Conservation (phyloP, 2,113 vertebrate genomes). For the Hippocampus mohnikei region DNA sequence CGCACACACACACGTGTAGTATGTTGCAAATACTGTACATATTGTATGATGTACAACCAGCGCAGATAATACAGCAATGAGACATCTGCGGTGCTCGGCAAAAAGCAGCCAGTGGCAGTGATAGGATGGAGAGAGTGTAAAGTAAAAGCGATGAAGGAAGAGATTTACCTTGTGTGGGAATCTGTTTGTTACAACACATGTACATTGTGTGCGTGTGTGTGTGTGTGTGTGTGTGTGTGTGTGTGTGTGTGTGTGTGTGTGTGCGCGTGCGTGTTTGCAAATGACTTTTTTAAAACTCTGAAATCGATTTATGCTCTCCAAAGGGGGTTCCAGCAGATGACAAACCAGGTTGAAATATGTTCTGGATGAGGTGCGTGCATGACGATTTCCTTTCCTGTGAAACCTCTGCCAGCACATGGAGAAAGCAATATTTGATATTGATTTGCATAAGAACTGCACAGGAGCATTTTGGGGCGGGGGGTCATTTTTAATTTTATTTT, state of each 20-base stretch:
- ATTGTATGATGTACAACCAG: not conserved
- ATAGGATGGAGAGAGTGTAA: constrained; percentile 1
- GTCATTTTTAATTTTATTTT: too few relatives aligned
- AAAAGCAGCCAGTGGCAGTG: constrained; percentile 22
- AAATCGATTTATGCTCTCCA: constrained; percentile 31
- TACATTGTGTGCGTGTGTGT: constrained; percentile 9
- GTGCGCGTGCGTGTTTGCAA: constrained; percentile 17
- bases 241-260: constrained; percentile 8
- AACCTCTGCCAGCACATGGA: not conserved
- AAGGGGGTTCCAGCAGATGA: constrained; percentile 8
- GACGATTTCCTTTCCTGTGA: not conserved
- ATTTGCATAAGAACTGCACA: constrained; percentile 9
- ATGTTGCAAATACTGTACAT: not conserved
- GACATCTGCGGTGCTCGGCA: constrained; percentile 3
- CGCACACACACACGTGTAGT: not conserved
- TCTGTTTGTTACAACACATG: not conserved
- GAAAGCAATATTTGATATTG: constrained; percentile 13
- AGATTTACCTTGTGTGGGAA: constrained; percentile 20
- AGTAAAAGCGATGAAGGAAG: not conserved
- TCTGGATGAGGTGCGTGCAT: constrained; percentile 19
- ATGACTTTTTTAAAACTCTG: constrained; percentile 36
- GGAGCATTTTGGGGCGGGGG: not conserved
- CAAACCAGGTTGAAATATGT: constrained; percentile 12
- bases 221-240: constrained; percentile 13
- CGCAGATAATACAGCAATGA: constrained; percentile 10